Percentiles rank a stretch among this genome's conserved stretches.
phyloP scores from a whole-genome alignment of 1,140 invertebrate genomes.

The Eubasilissa regina region DNA sequence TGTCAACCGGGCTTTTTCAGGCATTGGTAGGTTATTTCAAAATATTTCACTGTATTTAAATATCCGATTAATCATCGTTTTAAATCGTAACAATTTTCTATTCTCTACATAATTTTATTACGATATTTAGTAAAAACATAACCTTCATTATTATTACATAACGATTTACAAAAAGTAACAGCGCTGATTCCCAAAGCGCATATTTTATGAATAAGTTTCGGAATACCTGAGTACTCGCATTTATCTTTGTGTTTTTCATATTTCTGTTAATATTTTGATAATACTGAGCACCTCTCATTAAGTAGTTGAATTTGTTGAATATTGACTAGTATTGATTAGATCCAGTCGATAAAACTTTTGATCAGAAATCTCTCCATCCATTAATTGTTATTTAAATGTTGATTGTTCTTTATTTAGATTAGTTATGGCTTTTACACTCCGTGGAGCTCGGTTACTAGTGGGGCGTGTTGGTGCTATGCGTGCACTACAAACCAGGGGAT shows the following conservation, averaged over 20 bases:
- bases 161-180: conserved; percentile 22
- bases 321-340: neutral
- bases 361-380: neutral
- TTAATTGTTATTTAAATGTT: neutral
- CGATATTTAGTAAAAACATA: conserved; percentile 15
- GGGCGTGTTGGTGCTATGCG: conserved; percentile 62
- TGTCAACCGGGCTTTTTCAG: conserved; percentile 41
- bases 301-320: neutral
- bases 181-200: neutral
- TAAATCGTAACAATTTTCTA: neutral
- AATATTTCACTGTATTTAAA: conserved; percentile 9
- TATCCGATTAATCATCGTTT: neutral
- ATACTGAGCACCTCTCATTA: neutral
- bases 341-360: neutral
- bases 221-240: neutral
- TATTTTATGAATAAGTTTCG: neutral
- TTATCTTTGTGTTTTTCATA: neutral
- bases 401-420: neutral
- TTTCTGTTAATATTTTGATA: neutral
- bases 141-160: conserved; percentile 41
- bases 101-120: neutral
- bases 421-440: conserved; percentile 64
- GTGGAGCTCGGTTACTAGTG: conserved; percentile 65
- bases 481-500: conserved; percentile 70
- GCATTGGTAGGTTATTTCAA: conserved; percentile 31